These are phyloP conservation scores for Mesocentrotus franciscanus DNA, from an alignment of 53 echinoderm and acorn worm species.

Conservation along the genomic window DNA sequence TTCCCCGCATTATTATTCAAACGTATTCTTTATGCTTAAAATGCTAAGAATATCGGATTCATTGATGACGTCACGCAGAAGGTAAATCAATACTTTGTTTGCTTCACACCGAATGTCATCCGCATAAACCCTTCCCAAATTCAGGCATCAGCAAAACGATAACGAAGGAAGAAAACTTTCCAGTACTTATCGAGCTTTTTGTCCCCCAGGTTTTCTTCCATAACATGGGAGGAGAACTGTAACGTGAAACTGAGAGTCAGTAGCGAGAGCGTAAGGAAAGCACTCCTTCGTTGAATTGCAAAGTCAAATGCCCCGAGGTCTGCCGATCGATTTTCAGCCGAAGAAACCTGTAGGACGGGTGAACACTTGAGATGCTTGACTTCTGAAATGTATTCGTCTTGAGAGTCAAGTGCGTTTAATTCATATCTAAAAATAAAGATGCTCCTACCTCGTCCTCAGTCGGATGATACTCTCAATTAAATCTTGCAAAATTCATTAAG, in stretches of 20 bases:
- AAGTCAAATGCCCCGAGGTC: slow-evolving; percentile 51
- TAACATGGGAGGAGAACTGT: slow-evolving; percentile 19
- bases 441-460: not conserved
- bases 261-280: slow-evolving; percentile 30
- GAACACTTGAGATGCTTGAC: slow-evolving; percentile 20
- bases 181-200: slow-evolving; percentile 9
- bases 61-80: not conserved
- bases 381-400: slow-evolving; percentile 38
- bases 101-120: not conserved
- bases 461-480: slow-evolving; percentile 54
- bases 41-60: not conserved
- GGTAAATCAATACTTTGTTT: slow-evolving; percentile 17
- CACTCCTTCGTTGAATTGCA: slow-evolving; percentile 42
- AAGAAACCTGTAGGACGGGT: slow-evolving; percentile 13
- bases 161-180: not conserved
- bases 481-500: slow-evolving; percentile 53
- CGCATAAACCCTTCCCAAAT: not conserved
- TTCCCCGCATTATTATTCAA: not conserved
- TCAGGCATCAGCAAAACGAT: slow-evolving; percentile 1
- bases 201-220: not conserved
- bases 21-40: not conserved
- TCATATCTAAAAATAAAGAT: slow-evolving; percentile 58
- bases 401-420: slow-evolving; percentile 35
- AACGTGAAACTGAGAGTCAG: slow-evolving; percentile 32
- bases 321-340: slow-evolving; percentile 15